Conservation (phyloP, 1,140 invertebrate species). For the Schlechtendalia chinensis region DNA sequence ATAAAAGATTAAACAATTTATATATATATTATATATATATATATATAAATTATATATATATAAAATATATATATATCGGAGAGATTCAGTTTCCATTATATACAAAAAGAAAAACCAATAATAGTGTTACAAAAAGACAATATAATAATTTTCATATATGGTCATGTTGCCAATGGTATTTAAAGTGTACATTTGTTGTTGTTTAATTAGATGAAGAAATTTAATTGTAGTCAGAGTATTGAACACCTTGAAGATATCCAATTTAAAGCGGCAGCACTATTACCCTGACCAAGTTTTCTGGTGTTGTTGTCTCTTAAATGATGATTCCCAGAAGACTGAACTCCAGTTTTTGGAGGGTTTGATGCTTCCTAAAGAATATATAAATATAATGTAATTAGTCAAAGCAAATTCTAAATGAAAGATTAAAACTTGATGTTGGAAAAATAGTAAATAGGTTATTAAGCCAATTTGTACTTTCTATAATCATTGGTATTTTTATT, state of each 20-base stretch:
- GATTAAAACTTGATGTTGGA: too few species aligned
- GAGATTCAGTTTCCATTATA: conserved; percentile 31
- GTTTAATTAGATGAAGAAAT: not conserved
- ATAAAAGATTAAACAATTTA: conserved; percentile 31
- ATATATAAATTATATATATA: too few species aligned
- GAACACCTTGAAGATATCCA: conserved; percentile 50
- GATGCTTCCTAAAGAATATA: conserved; percentile 68
- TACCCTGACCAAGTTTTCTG: conserved; percentile 55
- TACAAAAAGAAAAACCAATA: conserved; percentile 29
- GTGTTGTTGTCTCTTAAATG: conserved; percentile 65
- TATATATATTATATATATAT: not conserved
- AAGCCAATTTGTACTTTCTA: too few species aligned
- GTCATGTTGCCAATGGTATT: conserved; percentile 21
- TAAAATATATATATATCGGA: conserved; percentile 20
- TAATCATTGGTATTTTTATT: too few species aligned
- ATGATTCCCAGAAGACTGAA: conserved; percentile 69
- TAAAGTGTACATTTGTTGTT: conserved; percentile 14
- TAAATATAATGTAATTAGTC: conserved; percentile 46
- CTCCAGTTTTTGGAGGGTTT: conserved; percentile 73
- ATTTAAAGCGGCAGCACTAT: not conserved
- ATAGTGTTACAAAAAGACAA: conserved; percentile 24
- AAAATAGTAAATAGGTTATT: too few species aligned
- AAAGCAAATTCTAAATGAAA: not conserved
- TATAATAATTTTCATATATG: conserved; percentile 28
- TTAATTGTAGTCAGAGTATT: conserved; percentile 46